Base-by-base conservation (phyloP, 2,797 vertebrate genomes). In the Epinephelus malabaricus region DNA sequence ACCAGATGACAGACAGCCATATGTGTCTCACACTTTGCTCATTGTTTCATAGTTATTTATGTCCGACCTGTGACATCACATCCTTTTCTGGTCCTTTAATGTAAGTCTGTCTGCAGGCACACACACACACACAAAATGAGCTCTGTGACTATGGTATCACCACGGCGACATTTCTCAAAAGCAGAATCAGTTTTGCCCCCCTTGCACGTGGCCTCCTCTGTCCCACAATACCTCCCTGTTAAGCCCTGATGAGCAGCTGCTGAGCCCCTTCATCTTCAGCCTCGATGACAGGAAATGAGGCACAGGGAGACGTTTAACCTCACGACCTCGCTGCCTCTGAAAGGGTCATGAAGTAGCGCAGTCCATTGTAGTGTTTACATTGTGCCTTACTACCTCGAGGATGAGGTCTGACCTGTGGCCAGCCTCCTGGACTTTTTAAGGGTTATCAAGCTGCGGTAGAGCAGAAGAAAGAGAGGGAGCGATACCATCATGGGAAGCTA, bases 161-260 rank as follows among this genome's bases (percentile, higher is more conserved):
- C 86, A 80, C 68, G 19, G 86, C 78, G 89, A 75, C 86, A 43
- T 59, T 54, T 78, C 67, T 71, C 17, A 59, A 78, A 85, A 73
- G 61, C 67, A 23, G 69, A 70, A 79, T 72, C 68, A 21, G 45
- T 80, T 84, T 71, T 68, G 66, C 66, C 76, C 67, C 67, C 54
- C 17, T 6, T 72, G 82, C 56, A 63, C 64, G 27, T 82, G 86
- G 83, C 79, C 79, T 82, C 76, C 54, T 71, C 58, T 49, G 56
- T 71, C 86, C 74, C 84, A 92, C 91, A 93, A 91, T 87, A 80
- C 79, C 76, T 88, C 88, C 69, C 85, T 92, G 89, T 91, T 90
- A 67, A 81, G 72, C 76, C 21, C 75, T 27, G 73, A 88, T 51
- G 73, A 92, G 72, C 92, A 94, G 91, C 92, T 92, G 92, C 82